Evolutionary conservation across 2,888 invertebrate genomes (phyloP), one percentile per base, ranked within the genome.

Genomic region (Tetragnatha montana): DNA sequence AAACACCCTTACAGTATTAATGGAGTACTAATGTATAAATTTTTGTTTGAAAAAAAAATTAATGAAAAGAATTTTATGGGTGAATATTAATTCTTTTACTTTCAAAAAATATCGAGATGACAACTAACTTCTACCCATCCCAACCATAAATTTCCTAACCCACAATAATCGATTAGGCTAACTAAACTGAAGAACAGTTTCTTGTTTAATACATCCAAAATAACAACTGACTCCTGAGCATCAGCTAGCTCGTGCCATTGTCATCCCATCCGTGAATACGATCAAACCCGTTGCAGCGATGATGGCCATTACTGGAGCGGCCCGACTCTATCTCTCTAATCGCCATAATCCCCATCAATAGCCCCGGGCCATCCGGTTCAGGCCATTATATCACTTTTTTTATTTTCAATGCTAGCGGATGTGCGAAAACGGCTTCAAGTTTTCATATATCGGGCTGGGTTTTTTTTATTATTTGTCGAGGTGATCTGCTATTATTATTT

Each of bases 241-340:
- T 21, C n/a, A 81, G 12, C 80, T 7, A 79, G 6, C 79, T 22
- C 21, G 69, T 47, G 8, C n/a, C 50, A 47, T n/a, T 49, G 50
- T 49, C 81, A 47, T 49, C 47, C 49, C 21, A 47, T 69, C 17
- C 21, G 10, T n/a, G n/a, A 49, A 76, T 49, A 17, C n/a, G n/a
- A n/a, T 14, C 19, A 17, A 50, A 50, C 17, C 7, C 10, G 60
- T 60, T 60, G 60, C 12, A 60, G 73, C 10, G 10, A 21, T n/a
- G 69, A 74, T 35, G 83, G 83, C 83, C 75, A 47, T 74, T 84
- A 76, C 73, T 84, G 75, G 83, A 84, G 83, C 86, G 73, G 73
- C 73, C 80, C 79, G 73, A 22, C 35, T n/a, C n/a, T 71, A 79
- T 79, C 79, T 71, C 21, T 49, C 35, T 73, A 73, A 70, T n/a